These are phyloP conservation scores for Centroberyx gerrardi DNA, from an alignment of 2,797 vertebrate genomes.

Conservation along the genomic window DNA sequence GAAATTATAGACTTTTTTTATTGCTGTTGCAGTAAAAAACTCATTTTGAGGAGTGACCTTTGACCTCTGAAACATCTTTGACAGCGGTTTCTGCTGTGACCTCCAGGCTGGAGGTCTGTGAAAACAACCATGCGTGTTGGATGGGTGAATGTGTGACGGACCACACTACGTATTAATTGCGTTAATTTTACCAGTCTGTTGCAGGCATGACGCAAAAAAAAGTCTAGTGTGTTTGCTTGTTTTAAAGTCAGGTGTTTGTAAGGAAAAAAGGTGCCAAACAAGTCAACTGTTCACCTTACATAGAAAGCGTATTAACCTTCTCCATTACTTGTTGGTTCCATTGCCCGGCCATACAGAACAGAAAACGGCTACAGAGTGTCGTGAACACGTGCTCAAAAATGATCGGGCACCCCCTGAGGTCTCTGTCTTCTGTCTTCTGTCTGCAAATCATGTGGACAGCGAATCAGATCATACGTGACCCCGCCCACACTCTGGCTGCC, in stretches of 20 bases:
- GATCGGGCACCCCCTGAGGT: too few relatives aligned
- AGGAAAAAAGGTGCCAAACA: slow-evolving; percentile 20
- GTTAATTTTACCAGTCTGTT: slow-evolving; percentile 62
- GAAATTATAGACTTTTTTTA: background rate
- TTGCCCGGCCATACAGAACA: too few relatives aligned
- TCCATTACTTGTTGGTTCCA: too few relatives aligned
- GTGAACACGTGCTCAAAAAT: too few relatives aligned
- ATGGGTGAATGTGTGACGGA: slow-evolving; percentile 28
- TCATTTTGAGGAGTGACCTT: background rate
- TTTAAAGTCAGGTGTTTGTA: too few relatives aligned
- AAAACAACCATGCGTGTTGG: slow-evolving; percentile 42
- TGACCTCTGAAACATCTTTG: slow-evolving; percentile 18
- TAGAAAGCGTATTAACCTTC: too few relatives aligned
- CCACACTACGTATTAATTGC: slow-evolving; percentile 31
- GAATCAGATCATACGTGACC: too few relatives aligned
- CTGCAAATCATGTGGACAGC: too few relatives aligned
- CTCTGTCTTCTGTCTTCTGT: too few relatives aligned
- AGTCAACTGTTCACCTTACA: background rate
- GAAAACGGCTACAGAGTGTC: too few relatives aligned
- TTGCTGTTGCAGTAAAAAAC: background rate
- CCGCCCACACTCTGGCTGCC: too few relatives aligned
- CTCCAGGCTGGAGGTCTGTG: slow-evolving; percentile 18
- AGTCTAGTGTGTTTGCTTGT: too few relatives aligned
- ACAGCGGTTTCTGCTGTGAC: slow-evolving; percentile 30
- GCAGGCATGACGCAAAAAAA: slow-evolving; percentile 54